Base-by-base conservation (phyloP, 2,888 invertebrate genomes). In the Rotaria sp. region DNA sequence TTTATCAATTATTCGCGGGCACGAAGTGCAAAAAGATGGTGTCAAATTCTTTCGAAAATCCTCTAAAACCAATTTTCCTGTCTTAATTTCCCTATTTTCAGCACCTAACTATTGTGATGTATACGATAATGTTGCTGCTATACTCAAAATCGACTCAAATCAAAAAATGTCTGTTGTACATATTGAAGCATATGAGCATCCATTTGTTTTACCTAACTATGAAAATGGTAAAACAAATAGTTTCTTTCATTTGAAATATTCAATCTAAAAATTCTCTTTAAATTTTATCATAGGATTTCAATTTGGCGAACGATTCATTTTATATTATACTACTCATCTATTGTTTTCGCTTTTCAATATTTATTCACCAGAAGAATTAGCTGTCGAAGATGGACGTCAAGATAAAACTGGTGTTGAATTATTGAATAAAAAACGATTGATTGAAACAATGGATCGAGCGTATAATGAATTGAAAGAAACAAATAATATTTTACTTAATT, bases 141-240 rank as follows among this genome's bases (percentile, higher is more conserved):
- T 86, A 41, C 48, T 86, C 10, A 48, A 74, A 52, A 59, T 59
- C 24, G 24, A 50, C 30, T 7, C 2, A 30, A 38, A 74, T 74
- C 30, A 74, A 74, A 5, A 74, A 35, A 21, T 74, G 21, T 38
- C 30, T 21, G 74, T 74, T 74, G 21, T 74, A 30, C 74, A 74
- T 38, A 74, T 74, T 38, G 38, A 74, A 38, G 38, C 74, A 15
- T 13, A 38, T 15, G 35, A 13, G 10, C 86, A 86, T 75, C 86
- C 86, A 57, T 86, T 86, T 74, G 86, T 86, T 67, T 84, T 86
- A n/a, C 86, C 86, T 11, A 86, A 86, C n/a, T 86, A 84, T 84
- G 59, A 84, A 57, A 85, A 85, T 48, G 85, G 74, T 74, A 74
- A 74, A 21, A 10, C 2, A 7, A 38, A 7, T 7, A 57, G 8